phyloP scores from a whole-genome alignment of 2,888 invertebrate genomes.

The Crepidodera aurea region DNA sequence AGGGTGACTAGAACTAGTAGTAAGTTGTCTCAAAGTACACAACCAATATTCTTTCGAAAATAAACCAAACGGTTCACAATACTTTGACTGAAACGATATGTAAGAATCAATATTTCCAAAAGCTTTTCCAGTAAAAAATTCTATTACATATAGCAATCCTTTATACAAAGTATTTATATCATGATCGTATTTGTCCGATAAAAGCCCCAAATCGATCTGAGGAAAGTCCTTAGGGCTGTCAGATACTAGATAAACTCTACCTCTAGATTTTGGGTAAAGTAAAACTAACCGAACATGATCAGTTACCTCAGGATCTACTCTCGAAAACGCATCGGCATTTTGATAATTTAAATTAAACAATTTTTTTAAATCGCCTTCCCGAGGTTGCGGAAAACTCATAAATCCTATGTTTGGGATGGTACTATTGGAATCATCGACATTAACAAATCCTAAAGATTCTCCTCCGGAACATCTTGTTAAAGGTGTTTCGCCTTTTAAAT shows the following conservation, averaged over 20 bases:
- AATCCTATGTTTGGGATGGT: constrained; percentile 45
- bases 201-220: constrained; percentile 46
- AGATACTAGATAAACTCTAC: constrained; percentile 47
- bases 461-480: constrained; percentile 12
- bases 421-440: constrained; percentile 30
- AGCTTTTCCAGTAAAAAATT: constrained; percentile 62
- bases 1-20: constrained; percentile 62
- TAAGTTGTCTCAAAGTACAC: constrained; percentile 60
- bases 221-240: constrained; percentile 51
- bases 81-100: constrained; percentile 53
- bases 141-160: constrained; percentile 62
- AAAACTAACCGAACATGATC: constrained; percentile 37
- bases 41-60: constrained; percentile 61
- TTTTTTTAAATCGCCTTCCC: not conserved
- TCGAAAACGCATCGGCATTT: not conserved
- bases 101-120: constrained; percentile 68
- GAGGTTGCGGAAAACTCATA: constrained; percentile 60
- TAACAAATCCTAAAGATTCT: constrained; percentile 16
- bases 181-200: constrained; percentile 40
- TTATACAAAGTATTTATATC: constrained; percentile 74
- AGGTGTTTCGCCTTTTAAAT: constrained; percentile 9
- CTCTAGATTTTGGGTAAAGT: constrained; percentile 50
- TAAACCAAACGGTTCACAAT: constrained; percentile 14
- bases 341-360: constrained; percentile 10
- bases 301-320: not conserved